phyloP scores from a whole-genome alignment of 2,888 invertebrate genomes.

The Conops quadrifasciatus region DNA sequence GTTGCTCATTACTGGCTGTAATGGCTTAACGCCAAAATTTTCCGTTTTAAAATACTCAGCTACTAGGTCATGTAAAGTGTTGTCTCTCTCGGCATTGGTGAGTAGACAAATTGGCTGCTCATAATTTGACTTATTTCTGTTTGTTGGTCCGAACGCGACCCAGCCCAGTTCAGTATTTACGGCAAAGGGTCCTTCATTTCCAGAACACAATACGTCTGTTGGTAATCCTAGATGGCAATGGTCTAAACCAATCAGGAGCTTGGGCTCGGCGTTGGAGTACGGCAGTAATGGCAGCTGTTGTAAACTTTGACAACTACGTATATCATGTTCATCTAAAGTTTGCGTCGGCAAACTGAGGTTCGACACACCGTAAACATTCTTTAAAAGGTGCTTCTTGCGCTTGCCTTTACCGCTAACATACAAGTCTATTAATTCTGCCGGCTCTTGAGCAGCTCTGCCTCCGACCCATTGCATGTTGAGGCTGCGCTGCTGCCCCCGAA shows the following conservation, averaged over 20 bases:
- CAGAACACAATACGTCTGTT: neutral
- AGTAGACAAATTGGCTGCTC: neutral
- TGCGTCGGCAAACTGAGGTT: conserved; percentile 36
- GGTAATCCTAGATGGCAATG: conserved; percentile 37
- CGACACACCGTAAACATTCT: conserved; percentile 33
- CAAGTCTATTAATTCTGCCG: conserved; percentile 14
- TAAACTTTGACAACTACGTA: neutral
- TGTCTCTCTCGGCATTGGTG: neutral
- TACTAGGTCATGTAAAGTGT: neutral
- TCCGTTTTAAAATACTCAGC: neutral
- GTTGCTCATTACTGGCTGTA: neutral
- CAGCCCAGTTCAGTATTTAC: conserved; percentile 32
- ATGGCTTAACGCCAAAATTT: conserved; percentile 20
- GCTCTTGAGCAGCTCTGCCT: conserved; percentile 25
- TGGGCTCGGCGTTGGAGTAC: conserved; percentile 26
- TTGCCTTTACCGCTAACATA: conserved; percentile 17
- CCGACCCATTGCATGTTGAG: neutral
- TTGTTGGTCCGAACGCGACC: conserved; percentile 29
- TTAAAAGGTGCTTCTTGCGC: conserved; percentile 24
- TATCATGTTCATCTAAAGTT: conserved; percentile 17
- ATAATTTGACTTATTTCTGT: neutral
- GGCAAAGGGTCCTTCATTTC: conserved; percentile 25
- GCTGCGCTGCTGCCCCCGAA: neutral
- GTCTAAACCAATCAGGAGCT: conserved; percentile 38
- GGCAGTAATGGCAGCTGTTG: conserved; percentile 15